These are phyloP conservation scores for Smutsia temminckii DNA, from an alignment of 2,797 vertebrate species.

Conservation along the genomic window DNA sequence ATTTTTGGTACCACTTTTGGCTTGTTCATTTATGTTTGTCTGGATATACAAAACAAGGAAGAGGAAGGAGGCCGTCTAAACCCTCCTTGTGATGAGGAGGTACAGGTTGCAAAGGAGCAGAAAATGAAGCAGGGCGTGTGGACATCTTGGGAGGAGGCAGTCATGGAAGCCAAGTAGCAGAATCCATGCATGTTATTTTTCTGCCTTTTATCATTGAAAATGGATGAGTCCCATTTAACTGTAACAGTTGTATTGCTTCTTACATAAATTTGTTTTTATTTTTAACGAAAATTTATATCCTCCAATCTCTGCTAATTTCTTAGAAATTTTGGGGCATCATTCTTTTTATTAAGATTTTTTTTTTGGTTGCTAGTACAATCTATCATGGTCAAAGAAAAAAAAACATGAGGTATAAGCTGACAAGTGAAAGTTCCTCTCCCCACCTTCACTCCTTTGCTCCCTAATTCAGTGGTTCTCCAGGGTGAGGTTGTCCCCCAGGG, in stretches of 20 bases:
- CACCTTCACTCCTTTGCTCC: neutral
- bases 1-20: slow-evolving; percentile 7
- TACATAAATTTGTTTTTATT: neutral
- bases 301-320: neutral
- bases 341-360: neutral
- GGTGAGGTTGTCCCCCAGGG: neutral
- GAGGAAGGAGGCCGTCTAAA: neutral
- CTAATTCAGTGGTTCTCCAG: neutral
- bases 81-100: neutral
- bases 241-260: neutral
- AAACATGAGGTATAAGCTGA: neutral
- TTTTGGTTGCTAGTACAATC: neutral
- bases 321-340: neutral
- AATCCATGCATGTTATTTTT: neutral
- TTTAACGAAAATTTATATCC: neutral
- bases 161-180: neutral
- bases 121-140: neutral
- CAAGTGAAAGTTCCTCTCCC: neutral
- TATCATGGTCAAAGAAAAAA: neutral
- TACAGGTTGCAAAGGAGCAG: neutral
- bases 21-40: slow-evolving; percentile 29
- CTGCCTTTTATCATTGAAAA: neutral
- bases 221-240: neutral
- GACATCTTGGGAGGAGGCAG: neutral
- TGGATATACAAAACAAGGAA: slow-evolving; percentile 27